phyloP scores from a whole-genome alignment of 2,888 invertebrate genomes.

The Netelia fuscicornis region DNA sequence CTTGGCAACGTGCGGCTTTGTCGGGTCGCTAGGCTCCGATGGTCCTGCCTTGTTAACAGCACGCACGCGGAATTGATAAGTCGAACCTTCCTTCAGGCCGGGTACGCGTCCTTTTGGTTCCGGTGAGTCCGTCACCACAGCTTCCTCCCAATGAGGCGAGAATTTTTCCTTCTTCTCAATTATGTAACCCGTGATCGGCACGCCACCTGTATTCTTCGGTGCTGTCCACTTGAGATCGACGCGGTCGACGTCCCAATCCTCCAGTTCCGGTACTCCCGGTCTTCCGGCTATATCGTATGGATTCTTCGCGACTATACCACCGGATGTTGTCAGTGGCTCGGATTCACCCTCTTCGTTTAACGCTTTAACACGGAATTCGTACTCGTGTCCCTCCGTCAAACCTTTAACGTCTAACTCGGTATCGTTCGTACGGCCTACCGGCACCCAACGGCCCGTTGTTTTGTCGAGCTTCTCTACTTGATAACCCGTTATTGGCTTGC shows the following conservation, averaged over 20 bases:
- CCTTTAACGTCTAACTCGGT: constrained; percentile 95
- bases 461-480: constrained; percentile 97
- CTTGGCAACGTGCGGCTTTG: constrained; percentile 94
- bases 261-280: constrained; percentile 94
- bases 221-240: constrained; percentile 94
- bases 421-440: constrained; percentile 94
- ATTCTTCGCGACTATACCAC: constrained; percentile 96
- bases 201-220: constrained; percentile 92
- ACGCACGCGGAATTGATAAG: constrained; percentile 97
- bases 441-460: constrained; percentile 96
- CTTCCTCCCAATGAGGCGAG: constrained; percentile 92
- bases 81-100: constrained; percentile 95
- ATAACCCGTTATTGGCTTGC: constrained; percentile 96
- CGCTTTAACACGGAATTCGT: constrained; percentile 97
- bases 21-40: constrained; percentile 95
- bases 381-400: constrained; percentile 96
- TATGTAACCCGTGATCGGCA: constrained; percentile 93
- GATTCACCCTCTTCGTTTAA: constrained; percentile 98
- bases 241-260: constrained; percentile 95
- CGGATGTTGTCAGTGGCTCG: constrained; percentile 96
- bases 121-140: constrained; percentile 88
- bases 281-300: constrained; percentile 96
- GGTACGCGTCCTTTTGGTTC: constrained; percentile 93
- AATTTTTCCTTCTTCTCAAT: constrained; percentile 96
- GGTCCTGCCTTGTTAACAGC: constrained; percentile 98